phyloP scores from a whole-genome alignment of 2,113 vertebrate species.

The Indri indri region DNA sequence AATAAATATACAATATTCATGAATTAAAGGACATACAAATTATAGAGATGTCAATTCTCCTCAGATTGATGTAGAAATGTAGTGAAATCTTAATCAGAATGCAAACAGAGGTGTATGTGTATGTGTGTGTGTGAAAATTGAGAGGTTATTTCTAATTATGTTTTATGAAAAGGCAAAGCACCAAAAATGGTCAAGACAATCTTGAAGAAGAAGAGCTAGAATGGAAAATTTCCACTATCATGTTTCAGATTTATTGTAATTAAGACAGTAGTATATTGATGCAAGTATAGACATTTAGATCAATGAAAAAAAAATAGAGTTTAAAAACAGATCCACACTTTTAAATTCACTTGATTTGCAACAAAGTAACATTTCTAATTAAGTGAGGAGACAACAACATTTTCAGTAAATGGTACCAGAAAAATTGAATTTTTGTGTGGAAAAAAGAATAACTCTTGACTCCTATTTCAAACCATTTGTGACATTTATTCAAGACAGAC shows the following conservation, averaged over 20 bases:
- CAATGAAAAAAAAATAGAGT: not conserved
- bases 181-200: not conserved
- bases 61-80: not conserved
- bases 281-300: not conserved
- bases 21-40: not conserved
- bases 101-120: not conserved
- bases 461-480: not conserved
- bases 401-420: not conserved
- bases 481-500: not conserved
- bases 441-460: not conserved
- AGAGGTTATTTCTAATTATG: not conserved
- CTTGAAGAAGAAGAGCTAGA: not conserved
- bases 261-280: not conserved
- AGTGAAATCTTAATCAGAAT: not conserved
- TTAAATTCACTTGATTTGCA: not conserved
- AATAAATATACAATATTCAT: not conserved
- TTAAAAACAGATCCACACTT: not conserved
- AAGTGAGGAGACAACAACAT: not conserved
- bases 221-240: not conserved
- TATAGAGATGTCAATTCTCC: not conserved
- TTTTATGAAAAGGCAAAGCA: not conserved
- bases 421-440: not conserved
- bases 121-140: not conserved
- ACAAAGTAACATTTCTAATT: not conserved
- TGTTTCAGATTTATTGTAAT: not conserved